phyloP scores from a whole-genome alignment of 1,140 invertebrate genomes.

The Pseudomyrmex pallidus region DNA sequence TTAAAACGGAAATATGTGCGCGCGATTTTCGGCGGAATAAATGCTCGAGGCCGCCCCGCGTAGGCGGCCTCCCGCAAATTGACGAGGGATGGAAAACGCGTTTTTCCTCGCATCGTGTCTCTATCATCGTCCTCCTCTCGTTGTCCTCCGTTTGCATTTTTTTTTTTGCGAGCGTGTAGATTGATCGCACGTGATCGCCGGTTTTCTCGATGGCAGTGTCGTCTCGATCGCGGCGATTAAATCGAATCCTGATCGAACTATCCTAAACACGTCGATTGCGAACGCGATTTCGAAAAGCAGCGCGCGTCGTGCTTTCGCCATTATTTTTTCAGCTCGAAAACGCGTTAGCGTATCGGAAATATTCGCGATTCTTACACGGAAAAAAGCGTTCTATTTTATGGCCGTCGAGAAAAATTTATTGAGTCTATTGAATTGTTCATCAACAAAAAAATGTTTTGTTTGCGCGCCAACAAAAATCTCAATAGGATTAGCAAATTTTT shows the following conservation, averaged over 20 bases:
- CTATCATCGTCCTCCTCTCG: not conserved
- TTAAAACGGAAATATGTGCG: conserved; percentile 63
- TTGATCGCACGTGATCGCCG: conserved; percentile 18
- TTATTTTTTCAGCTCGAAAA: not conserved
- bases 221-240: conserved; percentile 39
- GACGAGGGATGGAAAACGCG: not conserved
- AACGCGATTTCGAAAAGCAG: not conserved
- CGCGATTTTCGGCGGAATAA: conserved; percentile 49
- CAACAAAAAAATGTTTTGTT: no score
- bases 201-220: conserved; percentile 19
- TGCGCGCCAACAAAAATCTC: no score
- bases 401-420: no score
- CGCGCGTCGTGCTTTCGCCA: not conserved
- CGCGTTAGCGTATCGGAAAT: no score
- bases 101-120: not conserved
- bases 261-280: not conserved
- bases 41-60: not conserved
- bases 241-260: conserved; percentile 48
- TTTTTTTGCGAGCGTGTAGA: conserved; percentile 31
- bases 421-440: no score
- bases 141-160: not conserved
- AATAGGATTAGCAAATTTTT: no score
- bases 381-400: no score
- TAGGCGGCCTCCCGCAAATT: conserved; percentile 35
- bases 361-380: not conserved